Conservation (phyloP, 2,113 vertebrate genomes). For the Chloroceryle aenea region DNA sequence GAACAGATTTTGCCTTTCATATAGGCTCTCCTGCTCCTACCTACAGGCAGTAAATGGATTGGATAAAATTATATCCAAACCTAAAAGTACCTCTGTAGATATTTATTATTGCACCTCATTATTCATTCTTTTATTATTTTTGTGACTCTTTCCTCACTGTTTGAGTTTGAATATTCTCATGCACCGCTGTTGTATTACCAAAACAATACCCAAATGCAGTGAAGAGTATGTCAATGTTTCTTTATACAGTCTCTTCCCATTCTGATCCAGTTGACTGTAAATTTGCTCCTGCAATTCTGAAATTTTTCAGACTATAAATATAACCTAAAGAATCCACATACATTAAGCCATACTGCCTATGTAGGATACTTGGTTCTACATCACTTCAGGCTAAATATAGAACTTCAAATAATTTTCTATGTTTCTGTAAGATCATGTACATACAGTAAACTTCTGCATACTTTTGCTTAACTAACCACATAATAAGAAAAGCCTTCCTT, state of each 20-base stretch:
- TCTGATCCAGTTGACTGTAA: background rate
- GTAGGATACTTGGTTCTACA: no score
- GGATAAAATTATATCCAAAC: background rate
- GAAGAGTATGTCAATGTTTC: background rate
- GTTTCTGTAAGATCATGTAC: no score
- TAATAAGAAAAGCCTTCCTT: no score
- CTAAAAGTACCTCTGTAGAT: background rate
- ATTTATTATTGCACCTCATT: background rate
- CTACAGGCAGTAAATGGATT: background rate
- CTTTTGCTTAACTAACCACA: no score
- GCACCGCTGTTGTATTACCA: background rate
- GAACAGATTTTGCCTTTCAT: background rate
- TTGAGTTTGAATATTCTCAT: background rate
- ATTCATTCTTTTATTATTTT: background rate
- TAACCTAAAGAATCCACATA: background rate
- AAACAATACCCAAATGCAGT: background rate
- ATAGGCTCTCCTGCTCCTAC: background rate
- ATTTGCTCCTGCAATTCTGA: background rate
- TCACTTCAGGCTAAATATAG: no score
- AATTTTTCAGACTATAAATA: background rate
- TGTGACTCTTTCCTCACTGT: background rate
- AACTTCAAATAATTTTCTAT: no score
- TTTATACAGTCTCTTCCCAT: background rate
- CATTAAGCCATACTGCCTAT: background rate
- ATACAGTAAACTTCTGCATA: no score